Evolutionary conservation across 1,140 invertebrate species (phyloP), one percentile per base, ranked within the genome.

Genomic region (Drosophila auraria): DNA sequence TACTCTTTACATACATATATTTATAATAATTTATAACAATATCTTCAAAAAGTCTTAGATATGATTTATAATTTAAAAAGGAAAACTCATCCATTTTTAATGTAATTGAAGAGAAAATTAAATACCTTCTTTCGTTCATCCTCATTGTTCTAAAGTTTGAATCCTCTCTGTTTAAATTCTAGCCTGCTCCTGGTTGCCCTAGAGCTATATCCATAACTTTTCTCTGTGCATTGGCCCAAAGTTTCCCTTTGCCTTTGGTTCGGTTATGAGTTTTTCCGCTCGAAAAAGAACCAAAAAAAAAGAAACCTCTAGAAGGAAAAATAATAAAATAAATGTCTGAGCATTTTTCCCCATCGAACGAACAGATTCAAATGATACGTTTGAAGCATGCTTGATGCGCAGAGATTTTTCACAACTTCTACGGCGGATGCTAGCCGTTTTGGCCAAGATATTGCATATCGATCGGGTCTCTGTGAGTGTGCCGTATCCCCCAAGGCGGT

Each of bases 311-410:
- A 25, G 40, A 30, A 27, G 73, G 58, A 36, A 58, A 77, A 58
- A 77, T 68, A 77, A 78, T 69, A 58, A 73, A 78, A 87, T 82
- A 87, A 87, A 83, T 66, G 76, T 56, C 68, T 36, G 64, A 40
- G 65, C 53, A 70, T 81, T 82, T 75, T 58, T 71, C 59, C 40
- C 33, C 20, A 57, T 77, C 27, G 40, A 54, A 56, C 51, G 40
- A 54, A 56, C 51, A 59, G 70, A 79, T 79, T 82, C 80, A 73
- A 83, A 83, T 78, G 70, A 73, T 89, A 80, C 74, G 73, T 81
- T 78, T 70, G 79, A 78, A 59, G 76, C 57, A 71, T 87, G 60
- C 71, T 64, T 86, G 66, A 54, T 69, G 64, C 66, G 64, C 49
- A 71, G 61, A 57, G 78, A 83, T 83, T 65, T 66, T 64, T 71